Base-by-base conservation (phyloP, 1,140 invertebrate species). In the Tetramorium parvispinum region DNA sequence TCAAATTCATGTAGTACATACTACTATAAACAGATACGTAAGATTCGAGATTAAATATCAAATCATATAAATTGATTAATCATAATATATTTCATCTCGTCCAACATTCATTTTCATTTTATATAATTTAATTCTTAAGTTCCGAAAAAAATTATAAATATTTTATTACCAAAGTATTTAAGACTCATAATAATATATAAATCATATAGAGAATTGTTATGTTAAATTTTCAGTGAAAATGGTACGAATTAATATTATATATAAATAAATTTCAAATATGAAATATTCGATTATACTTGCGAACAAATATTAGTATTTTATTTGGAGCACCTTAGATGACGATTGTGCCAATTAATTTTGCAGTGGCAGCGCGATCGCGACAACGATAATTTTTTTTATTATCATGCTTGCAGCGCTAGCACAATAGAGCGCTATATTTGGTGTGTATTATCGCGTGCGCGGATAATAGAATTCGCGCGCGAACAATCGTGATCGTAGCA, bases 381-480 rank as follows among this genome's bases (percentile, higher is more conserved):
- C 68, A 75, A 61, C 79, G 68, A 75, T 83, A 83, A 73, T 83
- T 75, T 83, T 51, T 83, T 83, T 83, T 75, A 83, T 83, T 73
- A 83, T 83, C 79, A 75, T 43, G 82, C 73, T 65, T 78, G 57
- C 73, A 51, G 51, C 68, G 51, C 53, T 61, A 59, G 53, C 79
- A 75, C 79, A 83, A 83, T 83, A 37, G 53, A 70, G 24, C 68
- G 53, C 53, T 83, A 73, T 73, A 82, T 82, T 73, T 21, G 66
- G 79, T 40, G 66, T 66, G 66, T 75, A 83, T 83, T 83, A 78
- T 85, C 85, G 85, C 63, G 65, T 66, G 68, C 68, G 68, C 57
- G 66, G 46, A 87, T 89, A 90, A 70, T 37, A 77, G 55, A 85
- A 79, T 78, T 61, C 43, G 13, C 13, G 70, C 70, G 57, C n/a